Percentiles rank a stretch among this genome's conserved stretches.
These are phyloP conservation scores for Paradoxurus hermaphroditus DNA, from an alignment of 2,113 vertebrate genomes.

Conservation along the genomic window DNA sequence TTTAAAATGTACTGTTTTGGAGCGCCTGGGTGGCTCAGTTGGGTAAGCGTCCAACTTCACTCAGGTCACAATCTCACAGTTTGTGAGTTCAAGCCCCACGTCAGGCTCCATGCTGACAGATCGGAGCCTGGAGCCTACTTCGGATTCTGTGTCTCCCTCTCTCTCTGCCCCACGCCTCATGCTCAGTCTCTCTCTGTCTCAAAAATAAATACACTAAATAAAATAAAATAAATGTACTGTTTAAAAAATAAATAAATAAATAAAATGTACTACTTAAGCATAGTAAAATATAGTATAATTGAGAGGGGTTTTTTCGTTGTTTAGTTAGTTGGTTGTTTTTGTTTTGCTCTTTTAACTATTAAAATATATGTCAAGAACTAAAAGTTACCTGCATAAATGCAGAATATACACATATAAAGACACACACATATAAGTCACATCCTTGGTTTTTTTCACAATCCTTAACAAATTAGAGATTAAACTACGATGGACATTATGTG, in stretches of 20 bases:
- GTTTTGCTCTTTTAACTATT: neutral
- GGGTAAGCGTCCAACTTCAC: no score
- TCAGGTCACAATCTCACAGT: no score
- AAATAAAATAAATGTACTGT: no score
- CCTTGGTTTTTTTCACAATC: constrained; percentile 4
- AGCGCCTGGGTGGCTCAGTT: no score
- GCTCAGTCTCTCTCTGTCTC: no score
- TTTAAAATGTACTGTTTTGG: neutral
- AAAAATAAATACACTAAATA: no score
- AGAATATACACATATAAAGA: neutral
- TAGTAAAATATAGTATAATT: neutral
- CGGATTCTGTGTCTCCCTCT: no score
- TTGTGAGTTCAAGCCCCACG: no score
- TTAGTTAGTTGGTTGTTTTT: neutral
- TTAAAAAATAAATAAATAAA: no score
- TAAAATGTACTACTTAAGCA: neutral
- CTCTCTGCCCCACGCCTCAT: no score
- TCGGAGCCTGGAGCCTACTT: no score
- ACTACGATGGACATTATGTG: neutral
- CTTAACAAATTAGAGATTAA: constrained; percentile 37
- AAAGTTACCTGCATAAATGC: neutral
- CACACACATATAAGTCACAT: neutral
- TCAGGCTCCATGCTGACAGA: no score
- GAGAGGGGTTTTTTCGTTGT: neutral
- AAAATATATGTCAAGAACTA: neutral